These are phyloP conservation scores for Anodontia alba DNA, from an alignment of 2,888 invertebrate species.

Conservation along the genomic window DNA sequence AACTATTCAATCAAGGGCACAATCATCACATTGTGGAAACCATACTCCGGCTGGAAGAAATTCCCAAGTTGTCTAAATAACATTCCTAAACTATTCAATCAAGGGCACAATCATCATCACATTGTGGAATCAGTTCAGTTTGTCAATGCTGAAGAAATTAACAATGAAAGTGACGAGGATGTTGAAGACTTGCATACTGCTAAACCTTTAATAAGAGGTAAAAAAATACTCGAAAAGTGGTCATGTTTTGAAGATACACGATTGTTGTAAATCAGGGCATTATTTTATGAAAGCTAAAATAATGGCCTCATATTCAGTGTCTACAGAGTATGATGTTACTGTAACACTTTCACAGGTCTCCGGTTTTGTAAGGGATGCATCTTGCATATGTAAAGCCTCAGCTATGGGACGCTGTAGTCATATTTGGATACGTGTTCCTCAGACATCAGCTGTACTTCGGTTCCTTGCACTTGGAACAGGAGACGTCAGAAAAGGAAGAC, in stretches of 20 bases:
- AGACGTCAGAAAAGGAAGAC: slow-evolving; percentile 10
- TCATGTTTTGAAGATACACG: slow-evolving; percentile 35
- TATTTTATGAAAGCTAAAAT: slow-evolving; percentile 45
- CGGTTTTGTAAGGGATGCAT: slow-evolving; percentile 25
- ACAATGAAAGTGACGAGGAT: slow-evolving; percentile 21
- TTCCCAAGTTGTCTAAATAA: slow-evolving; percentile 24
- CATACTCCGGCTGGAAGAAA: slow-evolving; percentile 26
- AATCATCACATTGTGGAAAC: too few species aligned
- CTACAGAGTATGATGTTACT: slow-evolving; percentile 23
- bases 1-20: slow-evolving; percentile 34
- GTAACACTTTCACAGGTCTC: slow-evolving; percentile 16
- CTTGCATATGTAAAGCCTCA: slow-evolving; percentile 14
- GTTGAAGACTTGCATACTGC: slow-evolving; percentile 46
- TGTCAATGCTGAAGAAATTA: background rate
- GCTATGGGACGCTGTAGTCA: slow-evolving; percentile 24
- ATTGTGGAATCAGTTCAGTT: slow-evolving; percentile 48
- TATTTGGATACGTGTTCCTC: background rate
- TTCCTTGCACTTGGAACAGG: slow-evolving; percentile 21
- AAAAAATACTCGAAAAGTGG: slow-evolving; percentile 31
- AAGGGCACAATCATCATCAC: slow-evolving; percentile 48
- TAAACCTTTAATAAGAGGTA: slow-evolving; percentile 37
- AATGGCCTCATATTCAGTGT: slow-evolving; percentile 33
- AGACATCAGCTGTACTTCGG: too few species aligned
- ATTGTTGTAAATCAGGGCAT: slow-evolving; percentile 29
- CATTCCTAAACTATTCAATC: slow-evolving; percentile 29